Evolutionary conservation across 2,888 invertebrate genomes (phyloP).

Genomic region (Conchocele bisecta): DNA sequence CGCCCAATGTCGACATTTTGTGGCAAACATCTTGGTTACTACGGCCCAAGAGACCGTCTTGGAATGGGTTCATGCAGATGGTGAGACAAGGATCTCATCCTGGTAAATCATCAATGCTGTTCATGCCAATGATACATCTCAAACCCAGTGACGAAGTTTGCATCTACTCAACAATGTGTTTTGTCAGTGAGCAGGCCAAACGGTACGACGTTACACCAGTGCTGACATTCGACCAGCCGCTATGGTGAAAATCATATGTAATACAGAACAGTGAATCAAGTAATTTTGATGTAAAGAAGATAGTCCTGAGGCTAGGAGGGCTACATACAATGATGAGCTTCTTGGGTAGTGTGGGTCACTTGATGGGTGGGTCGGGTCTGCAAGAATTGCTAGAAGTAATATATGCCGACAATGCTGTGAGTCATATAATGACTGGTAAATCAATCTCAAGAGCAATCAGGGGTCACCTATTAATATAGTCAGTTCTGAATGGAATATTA

Average conservation of each 20-base stretch:
- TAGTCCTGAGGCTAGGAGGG: slow-evolving; percentile 15
- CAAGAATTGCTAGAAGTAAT: slow-evolving; percentile 9
- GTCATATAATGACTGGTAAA: slow-evolving; percentile 6
- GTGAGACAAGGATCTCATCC: slow-evolving; percentile 34
- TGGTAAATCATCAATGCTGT: slow-evolving; percentile 43
- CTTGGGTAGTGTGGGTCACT: slow-evolving; percentile 9
- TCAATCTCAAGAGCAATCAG: slow-evolving; percentile 13
- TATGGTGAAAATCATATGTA: slow-evolving; percentile 49
- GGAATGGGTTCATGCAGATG: slow-evolving; percentile 24
- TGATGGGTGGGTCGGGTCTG: slow-evolving; percentile 9
- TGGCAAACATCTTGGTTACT: slow-evolving; percentile 14
- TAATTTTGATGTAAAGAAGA: not conserved
- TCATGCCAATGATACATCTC: slow-evolving; percentile 56
- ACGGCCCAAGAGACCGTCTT: slow-evolving; percentile 1
- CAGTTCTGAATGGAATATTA: not conserved
- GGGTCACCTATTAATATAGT: slow-evolving; percentile 10
- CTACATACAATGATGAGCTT: slow-evolving; percentile 15
- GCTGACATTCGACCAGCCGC: slow-evolving; percentile 54
- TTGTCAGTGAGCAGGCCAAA: slow-evolving; percentile 20
- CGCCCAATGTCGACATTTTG: slow-evolving; percentile 12
- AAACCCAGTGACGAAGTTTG: slow-evolving; percentile 47
- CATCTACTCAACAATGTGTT: slow-evolving; percentile 40
- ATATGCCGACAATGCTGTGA: slow-evolving; percentile 1
- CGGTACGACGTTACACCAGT: slow-evolving; percentile 33
- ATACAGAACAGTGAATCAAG: slow-evolving; percentile 9